phyloP scores from a whole-genome alignment of 2,113 vertebrate species.

The Cyrtonyx montezumae region DNA sequence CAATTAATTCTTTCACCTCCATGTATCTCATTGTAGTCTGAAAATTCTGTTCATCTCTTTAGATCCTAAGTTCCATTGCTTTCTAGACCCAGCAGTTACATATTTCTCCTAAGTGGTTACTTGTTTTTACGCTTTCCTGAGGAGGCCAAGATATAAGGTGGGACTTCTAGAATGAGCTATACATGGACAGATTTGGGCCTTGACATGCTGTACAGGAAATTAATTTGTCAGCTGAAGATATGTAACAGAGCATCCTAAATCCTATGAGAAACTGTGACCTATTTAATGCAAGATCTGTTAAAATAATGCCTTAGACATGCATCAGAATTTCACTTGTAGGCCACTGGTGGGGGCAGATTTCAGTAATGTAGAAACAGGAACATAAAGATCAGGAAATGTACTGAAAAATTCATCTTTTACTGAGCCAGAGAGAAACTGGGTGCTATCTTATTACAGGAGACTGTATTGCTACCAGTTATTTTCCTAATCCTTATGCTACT shows the following conservation, averaged over 20 bases:
- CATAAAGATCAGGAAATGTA: background rate
- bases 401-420: background rate
- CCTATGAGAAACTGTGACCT: conserved; percentile 2
- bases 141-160: background rate
- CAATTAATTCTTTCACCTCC: background rate
- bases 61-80: background rate
- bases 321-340: background rate
- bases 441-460: background rate
- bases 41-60: background rate
- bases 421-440: background rate
- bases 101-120: background rate
- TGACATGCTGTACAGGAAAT: conserved; percentile 16
- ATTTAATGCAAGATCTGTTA: conserved; percentile 21
- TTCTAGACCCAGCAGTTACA: background rate
- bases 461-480: background rate
- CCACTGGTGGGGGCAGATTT: background rate
- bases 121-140: background rate
- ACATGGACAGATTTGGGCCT: background rate
- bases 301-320: background rate
- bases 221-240: conserved; percentile 17
- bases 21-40: background rate
- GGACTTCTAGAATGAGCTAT: background rate
- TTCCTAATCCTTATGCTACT: background rate
- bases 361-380: background rate
- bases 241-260: conserved; percentile 3